These are phyloP conservation scores for Dicaeum eximium DNA, from an alignment of 2,113 vertebrate genomes.

Conservation along the genomic window DNA sequence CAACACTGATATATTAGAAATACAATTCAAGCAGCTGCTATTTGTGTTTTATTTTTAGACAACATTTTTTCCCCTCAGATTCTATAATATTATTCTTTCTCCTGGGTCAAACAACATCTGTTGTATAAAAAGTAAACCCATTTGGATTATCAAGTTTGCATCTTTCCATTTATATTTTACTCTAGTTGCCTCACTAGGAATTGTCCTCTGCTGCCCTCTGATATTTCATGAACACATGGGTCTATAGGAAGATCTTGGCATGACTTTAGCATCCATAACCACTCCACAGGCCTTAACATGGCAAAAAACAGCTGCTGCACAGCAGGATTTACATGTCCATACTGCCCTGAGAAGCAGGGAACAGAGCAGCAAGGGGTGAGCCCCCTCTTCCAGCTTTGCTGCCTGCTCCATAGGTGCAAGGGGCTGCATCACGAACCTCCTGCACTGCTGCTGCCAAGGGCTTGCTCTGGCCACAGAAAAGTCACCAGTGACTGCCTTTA, in stretches of 20 bases:
- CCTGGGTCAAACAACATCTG: conserved; percentile 71
- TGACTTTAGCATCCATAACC: neutral
- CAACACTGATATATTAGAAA: conserved; percentile 57
- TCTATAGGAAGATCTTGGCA: neutral
- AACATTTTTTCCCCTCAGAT: conserved; percentile 48
- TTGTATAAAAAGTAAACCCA: conserved; percentile 60
- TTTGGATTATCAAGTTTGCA: conserved; percentile 58
- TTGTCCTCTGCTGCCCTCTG: neutral
- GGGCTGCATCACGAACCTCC: neutral
- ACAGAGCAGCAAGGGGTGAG: neutral
- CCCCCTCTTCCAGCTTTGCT: neutral
- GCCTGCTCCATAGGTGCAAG: neutral
- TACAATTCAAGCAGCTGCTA: conserved; percentile 68
- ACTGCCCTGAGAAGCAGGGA: fast-evolving
- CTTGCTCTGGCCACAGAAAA: neutral
- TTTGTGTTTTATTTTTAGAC: conserved; percentile 67
- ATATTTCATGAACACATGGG: neutral
- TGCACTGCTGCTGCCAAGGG: fast-evolving
- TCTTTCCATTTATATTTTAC: conserved; percentile 35
- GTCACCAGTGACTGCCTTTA: neutral
- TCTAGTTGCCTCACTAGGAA: conserved; percentile 1
- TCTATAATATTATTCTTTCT: conserved; percentile 65
- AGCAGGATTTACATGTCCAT: neutral
- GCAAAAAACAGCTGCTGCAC: neutral
- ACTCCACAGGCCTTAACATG: neutral